Base-by-base conservation (phyloP, 2,113 vertebrate genomes). In the Sturnira hondurensis region DNA sequence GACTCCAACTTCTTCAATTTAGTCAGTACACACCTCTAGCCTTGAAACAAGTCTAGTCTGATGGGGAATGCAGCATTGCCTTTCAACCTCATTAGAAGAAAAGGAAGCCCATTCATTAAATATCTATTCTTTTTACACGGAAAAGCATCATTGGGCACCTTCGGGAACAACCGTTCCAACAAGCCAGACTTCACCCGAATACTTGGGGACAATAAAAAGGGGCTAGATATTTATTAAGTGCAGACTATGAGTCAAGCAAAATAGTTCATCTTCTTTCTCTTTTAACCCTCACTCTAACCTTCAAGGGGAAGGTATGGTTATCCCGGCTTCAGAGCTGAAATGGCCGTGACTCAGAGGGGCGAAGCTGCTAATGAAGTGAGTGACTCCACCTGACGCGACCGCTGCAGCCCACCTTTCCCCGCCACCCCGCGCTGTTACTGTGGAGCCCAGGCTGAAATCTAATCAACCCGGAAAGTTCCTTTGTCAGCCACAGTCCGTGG, bases 391-490 rank as follows among this genome's bases (percentile, higher is more conserved):
- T 3, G 14, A 45, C 45, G 28, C 1, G 26, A 65, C 63, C 14
- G 7, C 85, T 28, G 4, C 71, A n/a, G 58, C 33, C 65, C 26
- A 1, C 4, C 73, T 33, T 45, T n/a, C 28, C 71, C 76, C 3
- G 5, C 36, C 1, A 14, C 63, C 83, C 84, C 4, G 10, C 47
- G 1, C 52, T 45, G 86, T 50, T 86, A 86, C 88, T 76, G 78
- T 89, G 93, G 86, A 96, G 94, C 43, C 78, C 41, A 38, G 86
- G 54, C 89, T 95, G 73, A 85, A 92, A 80, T 91, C 93, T 94
- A 96, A 95, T 93, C 97, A 94, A 95, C 97, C 93, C 77, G 92
- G 92, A 87, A 92, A 97, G 93, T 91, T 90, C 94, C 85, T 80
- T 89, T 65, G 94, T 97, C 97, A 97, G 96, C 95, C 95, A 41